These are phyloP conservation scores for Myopa testacea DNA, from an alignment of 2,888 invertebrate genomes.

Conservation along the genomic window DNA sequence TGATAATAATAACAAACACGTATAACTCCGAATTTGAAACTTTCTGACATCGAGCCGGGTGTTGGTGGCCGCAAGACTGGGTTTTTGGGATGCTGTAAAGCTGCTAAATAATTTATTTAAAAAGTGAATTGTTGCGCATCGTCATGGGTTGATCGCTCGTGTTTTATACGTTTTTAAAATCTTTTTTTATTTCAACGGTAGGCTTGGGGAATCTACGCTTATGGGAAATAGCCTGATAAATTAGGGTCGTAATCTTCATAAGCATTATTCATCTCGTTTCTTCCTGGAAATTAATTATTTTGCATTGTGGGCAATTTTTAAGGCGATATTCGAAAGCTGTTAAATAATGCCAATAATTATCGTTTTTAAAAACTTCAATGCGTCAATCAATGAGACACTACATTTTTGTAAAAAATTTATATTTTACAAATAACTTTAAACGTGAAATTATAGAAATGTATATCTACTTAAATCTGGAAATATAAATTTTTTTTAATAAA, in stretches of 20 bases:
- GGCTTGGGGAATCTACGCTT: conserved; percentile 20
- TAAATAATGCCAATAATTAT: too few relatives aligned
- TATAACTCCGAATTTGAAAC: conserved; percentile 56
- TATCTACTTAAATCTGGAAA: too few relatives aligned
- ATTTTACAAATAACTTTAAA: too few relatives aligned
- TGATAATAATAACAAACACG: conserved; percentile 64
- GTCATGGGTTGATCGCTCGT: conserved; percentile 64
- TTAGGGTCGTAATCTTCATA: conserved; percentile 62
- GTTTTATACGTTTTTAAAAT: conserved; percentile 56
- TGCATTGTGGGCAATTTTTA: background rate
- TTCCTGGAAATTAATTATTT: conserved; percentile 16
- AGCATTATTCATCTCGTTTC: conserved; percentile 57
- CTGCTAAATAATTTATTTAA: conserved; percentile 54
- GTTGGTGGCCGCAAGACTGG: conserved; percentile 22
- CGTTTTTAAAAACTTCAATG: background rate
- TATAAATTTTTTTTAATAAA: too few relatives aligned
- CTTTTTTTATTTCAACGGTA: conserved; percentile 42
- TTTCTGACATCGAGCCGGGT: conserved; percentile 56
- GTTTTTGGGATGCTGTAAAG: conserved; percentile 27
- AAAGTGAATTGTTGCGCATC: conserved; percentile 64
- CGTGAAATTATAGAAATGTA: too few relatives aligned
- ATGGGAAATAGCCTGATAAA: conserved; percentile 58
- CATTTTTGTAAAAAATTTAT: too few relatives aligned
- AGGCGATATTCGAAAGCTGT: too few relatives aligned
- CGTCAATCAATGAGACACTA: too few relatives aligned